These are phyloP conservation scores for Schizotus pectinicornis DNA, from an alignment of 2,888 invertebrate species.

Conservation along the genomic window DNA sequence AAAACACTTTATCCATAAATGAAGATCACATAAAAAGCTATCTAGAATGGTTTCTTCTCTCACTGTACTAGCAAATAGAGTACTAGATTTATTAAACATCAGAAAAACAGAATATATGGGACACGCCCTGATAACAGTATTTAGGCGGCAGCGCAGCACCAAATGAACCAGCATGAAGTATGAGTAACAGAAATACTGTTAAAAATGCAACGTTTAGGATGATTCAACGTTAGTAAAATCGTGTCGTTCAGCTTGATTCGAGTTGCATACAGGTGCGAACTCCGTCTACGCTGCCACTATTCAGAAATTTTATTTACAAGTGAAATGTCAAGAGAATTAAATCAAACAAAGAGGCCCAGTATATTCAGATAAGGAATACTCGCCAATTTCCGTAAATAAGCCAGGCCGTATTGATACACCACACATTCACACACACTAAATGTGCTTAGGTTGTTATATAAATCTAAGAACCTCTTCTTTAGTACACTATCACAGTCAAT, in stretches of 20 bases:
- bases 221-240: no score
- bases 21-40: slow-evolving; percentile 30
- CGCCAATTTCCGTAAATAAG: slow-evolving; percentile 21
- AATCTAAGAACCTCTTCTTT: slow-evolving; percentile 50
- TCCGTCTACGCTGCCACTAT: slow-evolving; percentile 21
- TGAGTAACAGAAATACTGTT: no score
- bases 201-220: no score
- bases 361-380: slow-evolving; percentile 12
- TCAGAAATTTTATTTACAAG: slow-evolving; percentile 23
- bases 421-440: slow-evolving; percentile 29
- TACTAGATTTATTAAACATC: slow-evolving; percentile 19
- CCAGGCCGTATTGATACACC: slow-evolving; percentile 28
- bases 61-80: slow-evolving; percentile 26
- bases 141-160: slow-evolving; percentile 22
- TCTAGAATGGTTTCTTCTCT: slow-evolving; percentile 46
- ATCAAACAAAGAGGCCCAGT: slow-evolving; percentile 21
- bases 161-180: no score
- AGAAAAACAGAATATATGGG: slow-evolving; percentile 12
- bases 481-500: slow-evolving; percentile 61
- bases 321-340: slow-evolving; percentile 23
- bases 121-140: slow-evolving; percentile 10
- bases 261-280: slow-evolving; percentile 27
- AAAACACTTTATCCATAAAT: slow-evolving; percentile 38
- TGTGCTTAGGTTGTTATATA: slow-evolving; percentile 27
- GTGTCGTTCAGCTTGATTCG: slow-evolving; percentile 15